A percentile compares a stretch with the other conserved stretches of the same genome.
These are phyloP conservation scores for Melanerpes formicivorus DNA, from an alignment of 2,113 vertebrate species.

Conservation along the genomic window DNA sequence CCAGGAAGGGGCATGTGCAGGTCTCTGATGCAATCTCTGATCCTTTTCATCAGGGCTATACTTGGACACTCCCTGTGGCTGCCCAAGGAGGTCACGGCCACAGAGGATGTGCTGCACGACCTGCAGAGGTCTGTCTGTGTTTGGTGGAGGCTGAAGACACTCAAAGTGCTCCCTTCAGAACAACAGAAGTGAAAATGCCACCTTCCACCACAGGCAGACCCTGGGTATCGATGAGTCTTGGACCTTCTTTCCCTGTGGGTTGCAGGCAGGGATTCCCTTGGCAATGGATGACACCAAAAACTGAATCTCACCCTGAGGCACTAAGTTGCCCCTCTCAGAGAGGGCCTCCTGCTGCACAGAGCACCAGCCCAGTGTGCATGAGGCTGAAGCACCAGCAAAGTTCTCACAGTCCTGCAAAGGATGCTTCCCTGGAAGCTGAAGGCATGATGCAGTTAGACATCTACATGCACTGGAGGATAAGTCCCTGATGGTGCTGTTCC, in stretches of 20 bases:
- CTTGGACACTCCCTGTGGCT: not conserved
- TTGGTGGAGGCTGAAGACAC: not conserved
- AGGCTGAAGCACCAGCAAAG: not conserved
- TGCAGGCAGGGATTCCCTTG: not conserved
- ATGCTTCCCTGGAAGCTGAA: not conserved
- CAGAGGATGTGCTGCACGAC: not conserved
- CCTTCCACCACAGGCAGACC: not conserved
- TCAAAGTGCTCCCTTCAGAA: not conserved
- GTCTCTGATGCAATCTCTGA: not conserved
- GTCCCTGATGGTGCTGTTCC: not conserved
- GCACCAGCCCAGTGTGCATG: fast-evolving
- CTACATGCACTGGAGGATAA: not conserved
- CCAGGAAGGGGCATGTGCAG: not conserved
- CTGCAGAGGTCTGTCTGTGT: not conserved
- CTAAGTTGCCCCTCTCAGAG: not conserved
- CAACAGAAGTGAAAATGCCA: not conserved
- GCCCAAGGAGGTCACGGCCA: not conserved
- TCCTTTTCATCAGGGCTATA: not conserved
- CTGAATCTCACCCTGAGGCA: not conserved
- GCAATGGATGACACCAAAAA: not conserved
- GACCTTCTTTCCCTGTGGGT: not conserved
- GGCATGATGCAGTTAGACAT: not conserved
- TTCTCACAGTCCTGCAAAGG: not conserved
- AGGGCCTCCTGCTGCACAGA: not conserved
- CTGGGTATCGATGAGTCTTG: not conserved